Conservation (phyloP, 2,888 invertebrate genomes). For the Tipula helvola region DNA sequence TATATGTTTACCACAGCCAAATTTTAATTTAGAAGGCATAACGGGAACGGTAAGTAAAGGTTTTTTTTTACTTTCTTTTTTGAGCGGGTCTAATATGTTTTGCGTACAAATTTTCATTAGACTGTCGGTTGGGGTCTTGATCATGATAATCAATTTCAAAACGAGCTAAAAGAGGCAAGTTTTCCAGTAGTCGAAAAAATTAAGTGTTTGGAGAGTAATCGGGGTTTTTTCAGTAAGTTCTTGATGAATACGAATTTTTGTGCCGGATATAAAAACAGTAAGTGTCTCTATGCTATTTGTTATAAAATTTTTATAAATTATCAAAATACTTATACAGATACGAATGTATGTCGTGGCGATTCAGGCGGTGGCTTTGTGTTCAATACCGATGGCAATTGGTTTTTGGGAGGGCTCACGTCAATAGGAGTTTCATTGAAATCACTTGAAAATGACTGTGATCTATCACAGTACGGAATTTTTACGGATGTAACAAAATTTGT, state of each 20-base stretch:
- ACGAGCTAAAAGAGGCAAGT: constrained; percentile 21
- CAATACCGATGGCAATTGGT: constrained; percentile 10
- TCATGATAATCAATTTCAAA: constrained; percentile 17
- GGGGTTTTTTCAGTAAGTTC: constrained; percentile 15
- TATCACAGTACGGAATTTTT: constrained; percentile 36
- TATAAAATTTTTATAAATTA: neutral
- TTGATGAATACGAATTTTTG: constrained; percentile 15
- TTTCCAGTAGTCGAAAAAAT: constrained; percentile 28
- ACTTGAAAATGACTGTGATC: constrained; percentile 33
- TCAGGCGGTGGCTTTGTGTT: constrained; percentile 40
- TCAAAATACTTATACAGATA: constrained; percentile 17
- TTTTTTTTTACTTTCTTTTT: neutral
- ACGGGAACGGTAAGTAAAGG: neutral
- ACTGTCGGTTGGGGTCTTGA: constrained; percentile 32
- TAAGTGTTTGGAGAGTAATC: constrained; percentile 22
- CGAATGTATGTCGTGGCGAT: constrained; percentile 40
- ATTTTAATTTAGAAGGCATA: neutral
- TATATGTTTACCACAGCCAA: constrained; percentile 24
- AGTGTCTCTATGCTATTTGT: neutral
- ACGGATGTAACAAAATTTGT: constrained; percentile 33
- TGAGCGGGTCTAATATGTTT: neutral
- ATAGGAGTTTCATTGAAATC: constrained; percentile 15
- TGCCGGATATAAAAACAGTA: constrained; percentile 18
- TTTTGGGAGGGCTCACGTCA: constrained; percentile 18
- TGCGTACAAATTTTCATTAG: neutral